phyloP scores from a whole-genome alignment of 1,140 invertebrate species.

The Venustaconcha ellipsiformis region DNA sequence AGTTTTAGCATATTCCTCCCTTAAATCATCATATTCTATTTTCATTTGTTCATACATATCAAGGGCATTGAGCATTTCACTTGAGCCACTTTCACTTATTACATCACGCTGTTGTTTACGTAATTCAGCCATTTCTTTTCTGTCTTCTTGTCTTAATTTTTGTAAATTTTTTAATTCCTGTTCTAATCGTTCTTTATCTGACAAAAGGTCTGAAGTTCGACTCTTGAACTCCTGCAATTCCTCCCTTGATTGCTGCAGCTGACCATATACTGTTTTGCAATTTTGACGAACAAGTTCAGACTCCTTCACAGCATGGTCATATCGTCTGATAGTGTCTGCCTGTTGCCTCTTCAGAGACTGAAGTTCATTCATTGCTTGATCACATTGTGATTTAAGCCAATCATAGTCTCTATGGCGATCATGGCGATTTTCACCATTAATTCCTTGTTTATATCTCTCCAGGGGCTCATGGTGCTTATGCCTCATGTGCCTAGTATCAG shows the following conservation, averaged over 20 bases:
- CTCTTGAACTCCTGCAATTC: slow-evolving; percentile 80
- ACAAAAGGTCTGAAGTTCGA: slow-evolving; percentile 83
- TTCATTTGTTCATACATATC: slow-evolving; percentile 85
- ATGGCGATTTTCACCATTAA: slow-evolving; percentile 38
- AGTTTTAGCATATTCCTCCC: slow-evolving; percentile 84
- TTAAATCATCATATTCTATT: slow-evolving; percentile 83
- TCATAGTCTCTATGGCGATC: slow-evolving; percentile 77
- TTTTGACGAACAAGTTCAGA: slow-evolving; percentile 88
- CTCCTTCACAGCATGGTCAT: slow-evolving; percentile 77
- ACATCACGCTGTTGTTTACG: slow-evolving; percentile 70
- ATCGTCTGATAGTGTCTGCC: slow-evolving; percentile 80
- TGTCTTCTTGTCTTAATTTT: slow-evolving; percentile 69
- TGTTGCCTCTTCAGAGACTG: slow-evolving; percentile 83
- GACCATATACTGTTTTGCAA: slow-evolving; percentile 83
- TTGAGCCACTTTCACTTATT: slow-evolving; percentile 62
- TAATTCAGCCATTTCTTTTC: slow-evolving; percentile 72
- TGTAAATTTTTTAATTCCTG: slow-evolving; percentile 81
- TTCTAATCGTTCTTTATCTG: slow-evolving; percentile 86
- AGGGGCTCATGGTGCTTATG: slow-evolving; percentile 21
- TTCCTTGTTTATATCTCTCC: slow-evolving; percentile 28
- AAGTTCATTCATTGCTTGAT: slow-evolving; percentile 85
- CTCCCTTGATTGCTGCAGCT: slow-evolving; percentile 80
- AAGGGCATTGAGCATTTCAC: slow-evolving; percentile 76
- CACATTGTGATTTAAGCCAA: slow-evolving; percentile 86
- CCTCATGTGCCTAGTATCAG: slow-evolving; percentile 22